phyloP scores from a whole-genome alignment of 2,888 invertebrate species.

The Euphydryas editha region DNA sequence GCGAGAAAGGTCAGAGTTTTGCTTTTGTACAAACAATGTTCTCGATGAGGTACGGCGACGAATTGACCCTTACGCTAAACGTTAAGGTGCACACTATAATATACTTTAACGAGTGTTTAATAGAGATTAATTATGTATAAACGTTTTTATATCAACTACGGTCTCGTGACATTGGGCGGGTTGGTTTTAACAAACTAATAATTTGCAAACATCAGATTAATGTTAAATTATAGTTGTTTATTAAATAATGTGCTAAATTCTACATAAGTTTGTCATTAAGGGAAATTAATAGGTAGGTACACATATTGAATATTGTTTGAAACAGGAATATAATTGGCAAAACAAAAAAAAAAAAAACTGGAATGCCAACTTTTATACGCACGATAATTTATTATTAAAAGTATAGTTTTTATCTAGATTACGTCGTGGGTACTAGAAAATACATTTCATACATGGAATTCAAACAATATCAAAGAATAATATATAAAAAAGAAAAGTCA shows the following conservation, averaged over 20 bases:
- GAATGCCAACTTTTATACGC: no score
- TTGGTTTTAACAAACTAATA: slow-evolving; percentile 5
- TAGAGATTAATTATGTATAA: slow-evolving; percentile 15
- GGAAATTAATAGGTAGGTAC: no score
- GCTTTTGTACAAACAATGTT: slow-evolving; percentile 53
- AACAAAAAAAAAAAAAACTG: no score
- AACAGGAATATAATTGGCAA: no score
- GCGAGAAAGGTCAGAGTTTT: slow-evolving; percentile 77
- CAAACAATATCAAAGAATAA: background rate
- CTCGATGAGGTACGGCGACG: slow-evolving; percentile 52
- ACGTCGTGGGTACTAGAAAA: no score
- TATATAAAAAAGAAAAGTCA: background rate
- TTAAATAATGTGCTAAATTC: background rate
- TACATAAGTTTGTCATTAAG: background rate
- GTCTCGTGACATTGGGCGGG: slow-evolving; percentile 1
- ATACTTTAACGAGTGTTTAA: slow-evolving; percentile 28
- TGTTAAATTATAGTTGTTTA: background rate
- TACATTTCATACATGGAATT: no score
- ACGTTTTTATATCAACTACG: background rate
- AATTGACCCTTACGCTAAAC: slow-evolving; percentile 32
- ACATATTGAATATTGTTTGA: no score
- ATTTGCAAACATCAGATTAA: slow-evolving; percentile 9
- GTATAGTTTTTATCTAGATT: no score
- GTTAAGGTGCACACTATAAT: slow-evolving; percentile 24
- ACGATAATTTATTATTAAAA: no score